Base-by-base conservation (phyloP, 2,113 vertebrate species). In the Aspidoscelis tigris region DNA sequence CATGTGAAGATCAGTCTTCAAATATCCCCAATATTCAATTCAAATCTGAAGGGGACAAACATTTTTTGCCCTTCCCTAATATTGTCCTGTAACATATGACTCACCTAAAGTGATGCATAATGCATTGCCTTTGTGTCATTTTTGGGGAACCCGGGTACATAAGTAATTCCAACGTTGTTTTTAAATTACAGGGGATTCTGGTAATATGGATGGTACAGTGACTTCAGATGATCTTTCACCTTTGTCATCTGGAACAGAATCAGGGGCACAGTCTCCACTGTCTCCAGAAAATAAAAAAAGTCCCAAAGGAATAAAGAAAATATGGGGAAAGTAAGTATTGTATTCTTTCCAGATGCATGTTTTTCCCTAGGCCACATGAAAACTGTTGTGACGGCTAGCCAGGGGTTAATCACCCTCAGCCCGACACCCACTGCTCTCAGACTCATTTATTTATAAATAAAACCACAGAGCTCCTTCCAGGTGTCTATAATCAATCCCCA, bases 291-390 rank as follows among this genome's bases (percentile, higher is more conserved):
- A 95, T 87, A 96, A 96, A 90, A 98, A 97, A 93, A 99, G 97
- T 81, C 97, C 97, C 90, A 98, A 97, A 93, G 98, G 98, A 89
- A 97, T 99, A 93, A 98, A 95, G 94, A 99, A 97, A 92, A 97
- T 99, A 88, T 99, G 98, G 98, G 99, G 98, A 93, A 99, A 97
- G 99, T 99, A 96, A 98, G 98, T 3, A n/a, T 53, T 82, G 47
- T n/a, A 66, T 5, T 20, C 26, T 26, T n/a, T 22, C 6, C 47
- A 68, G 44, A 4, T n/a, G 18, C 82, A 78, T 0, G 26, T n/a
- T 82, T 2, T 11, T 39, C 47, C 47, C 47, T 39, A 72, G 65
- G 88, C 83, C 0, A 7, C 3, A 71, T 21, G 77, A 10, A 76
- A 82, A 85, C n/a, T 33, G 33, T 33, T 33, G 33, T 33, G 33